Percentiles rank a stretch among this genome's conserved stretches.
Conservation (phyloP, 2,888 invertebrate genomes). For the Lycia hirtaria region DNA sequence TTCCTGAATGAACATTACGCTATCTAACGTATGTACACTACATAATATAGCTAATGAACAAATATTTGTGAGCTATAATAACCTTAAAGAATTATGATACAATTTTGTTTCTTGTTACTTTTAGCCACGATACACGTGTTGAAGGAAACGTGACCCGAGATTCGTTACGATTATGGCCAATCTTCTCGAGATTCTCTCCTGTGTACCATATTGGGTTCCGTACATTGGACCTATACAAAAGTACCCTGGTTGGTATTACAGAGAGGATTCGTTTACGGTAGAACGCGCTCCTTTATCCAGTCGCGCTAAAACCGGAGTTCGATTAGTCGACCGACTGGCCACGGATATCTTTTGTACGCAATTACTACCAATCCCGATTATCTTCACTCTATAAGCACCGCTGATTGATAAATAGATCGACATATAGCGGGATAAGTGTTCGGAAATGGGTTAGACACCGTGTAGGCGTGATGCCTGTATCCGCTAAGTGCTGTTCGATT, state of each 20-base stretch:
- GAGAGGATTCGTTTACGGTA: slow-evolving; percentile 17
- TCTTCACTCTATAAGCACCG: slow-evolving; percentile 22
- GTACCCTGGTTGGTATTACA: slow-evolving; percentile 12
- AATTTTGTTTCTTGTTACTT: slow-evolving; percentile 12
- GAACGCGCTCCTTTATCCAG: slow-evolving; percentile 10
- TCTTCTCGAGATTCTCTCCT: slow-evolving; percentile 11
- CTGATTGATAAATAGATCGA: slow-evolving; percentile 31
- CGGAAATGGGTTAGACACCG: slow-evolving; percentile 24
- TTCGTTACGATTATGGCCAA: slow-evolving; percentile 16
- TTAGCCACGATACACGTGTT: slow-evolving; percentile 4
- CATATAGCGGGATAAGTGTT: slow-evolving; percentile 23
- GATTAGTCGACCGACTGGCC: slow-evolving; percentile 25
- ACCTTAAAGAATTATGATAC: background rate
- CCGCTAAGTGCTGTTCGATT: background rate
- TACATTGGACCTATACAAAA: slow-evolving; percentile 1
- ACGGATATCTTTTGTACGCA: slow-evolving; percentile 21
- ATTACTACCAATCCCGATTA: slow-evolving; percentile 25
- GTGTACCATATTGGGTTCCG: slow-evolving; percentile 11
- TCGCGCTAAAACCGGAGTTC: slow-evolving; percentile 23
- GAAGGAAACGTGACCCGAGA: slow-evolving; percentile 13
- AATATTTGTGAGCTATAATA: background rate
- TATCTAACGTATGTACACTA: background rate
- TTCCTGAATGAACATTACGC: slow-evolving; percentile 14
- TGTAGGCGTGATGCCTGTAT: slow-evolving; percentile 21
- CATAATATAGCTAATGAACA: background rate